phyloP scores from a whole-genome alignment of 2,113 vertebrate species.

The Bufo bufo region DNA sequence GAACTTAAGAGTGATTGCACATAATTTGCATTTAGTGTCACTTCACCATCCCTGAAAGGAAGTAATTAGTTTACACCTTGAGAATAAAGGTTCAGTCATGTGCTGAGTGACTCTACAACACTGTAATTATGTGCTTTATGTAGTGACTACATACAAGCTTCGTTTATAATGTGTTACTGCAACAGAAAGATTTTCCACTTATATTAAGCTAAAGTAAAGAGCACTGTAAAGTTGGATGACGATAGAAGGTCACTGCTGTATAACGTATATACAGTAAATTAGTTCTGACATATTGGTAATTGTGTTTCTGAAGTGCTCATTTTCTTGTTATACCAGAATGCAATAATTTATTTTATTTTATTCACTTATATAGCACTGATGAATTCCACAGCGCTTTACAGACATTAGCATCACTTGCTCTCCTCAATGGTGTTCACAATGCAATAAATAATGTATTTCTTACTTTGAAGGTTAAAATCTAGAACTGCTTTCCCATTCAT shows the following conservation, averaged over 20 bases:
- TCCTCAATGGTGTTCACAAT: too few relatives aligned
- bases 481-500: not conserved
- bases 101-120: not conserved
- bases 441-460: too few relatives aligned
- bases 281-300: not conserved
- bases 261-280: too few relatives aligned
- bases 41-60: not conserved
- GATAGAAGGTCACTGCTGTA: not conserved
- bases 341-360: not conserved
- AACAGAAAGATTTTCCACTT: not conserved
- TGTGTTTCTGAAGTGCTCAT: not conserved
- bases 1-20: not conserved
- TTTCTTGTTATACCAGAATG: not conserved
- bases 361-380: too few relatives aligned
- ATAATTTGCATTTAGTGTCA: not conserved
- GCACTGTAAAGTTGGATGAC: too few relatives aligned
- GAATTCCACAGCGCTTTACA: too few relatives aligned
- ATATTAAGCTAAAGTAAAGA: not conserved
- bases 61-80: not conserved
- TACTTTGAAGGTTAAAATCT: not conserved
- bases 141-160: not conserved
- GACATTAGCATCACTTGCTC: too few relatives aligned
- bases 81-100: not conserved
- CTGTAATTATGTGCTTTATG: not conserved
- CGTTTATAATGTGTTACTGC: not conserved